Evolutionary conservation across 2,888 invertebrate genomes (phyloP).

Genomic region (Pantelozetes paolii): DNA sequence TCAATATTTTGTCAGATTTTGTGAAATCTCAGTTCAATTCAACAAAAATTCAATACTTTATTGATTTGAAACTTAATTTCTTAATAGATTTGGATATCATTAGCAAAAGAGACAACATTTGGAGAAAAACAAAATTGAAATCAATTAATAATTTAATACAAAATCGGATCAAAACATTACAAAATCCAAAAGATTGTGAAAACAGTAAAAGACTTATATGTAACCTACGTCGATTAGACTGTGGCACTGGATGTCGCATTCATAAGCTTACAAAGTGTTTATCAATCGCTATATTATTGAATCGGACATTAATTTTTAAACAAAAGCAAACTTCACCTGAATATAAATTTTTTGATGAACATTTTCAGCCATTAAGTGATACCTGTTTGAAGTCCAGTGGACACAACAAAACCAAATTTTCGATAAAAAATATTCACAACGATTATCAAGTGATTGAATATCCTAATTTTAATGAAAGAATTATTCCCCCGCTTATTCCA

Average conservation of each 20-base stretch:
- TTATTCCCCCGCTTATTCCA: slow-evolving; percentile 85
- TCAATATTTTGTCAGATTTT: not conserved
- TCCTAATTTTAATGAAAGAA: no score
- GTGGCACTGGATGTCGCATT: slow-evolving; percentile 97
- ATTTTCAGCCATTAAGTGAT: slow-evolving; percentile 83
- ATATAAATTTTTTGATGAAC: slow-evolving; percentile 76
- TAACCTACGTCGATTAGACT: slow-evolving; percentile 93
- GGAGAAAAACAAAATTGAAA: slow-evolving; percentile 73
- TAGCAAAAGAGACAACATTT: slow-evolving; percentile 63
- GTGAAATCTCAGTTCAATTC: not conserved
- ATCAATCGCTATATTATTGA: not conserved
- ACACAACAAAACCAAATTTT: not conserved
- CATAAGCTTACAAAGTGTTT: slow-evolving; percentile 72
- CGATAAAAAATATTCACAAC: no score
- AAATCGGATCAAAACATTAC: slow-evolving; percentile 68
- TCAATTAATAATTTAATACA: slow-evolving; percentile 76
- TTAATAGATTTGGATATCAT: slow-evolving; percentile 43
- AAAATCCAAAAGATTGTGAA: slow-evolving; percentile 72
- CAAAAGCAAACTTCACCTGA: not conserved
- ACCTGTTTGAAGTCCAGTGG: slow-evolving; percentile 61
- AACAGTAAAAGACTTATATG: slow-evolving; percentile 85
- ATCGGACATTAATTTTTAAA: not conserved
- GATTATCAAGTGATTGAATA: slow-evolving; percentile 60
- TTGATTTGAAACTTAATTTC: not conserved
- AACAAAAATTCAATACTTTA: not conserved